A percentile compares a stretch with the other conserved stretches of the same genome.
phyloP scores from a whole-genome alignment of 2,113 vertebrate species.

The Chloropsis cyanopogon region DNA sequence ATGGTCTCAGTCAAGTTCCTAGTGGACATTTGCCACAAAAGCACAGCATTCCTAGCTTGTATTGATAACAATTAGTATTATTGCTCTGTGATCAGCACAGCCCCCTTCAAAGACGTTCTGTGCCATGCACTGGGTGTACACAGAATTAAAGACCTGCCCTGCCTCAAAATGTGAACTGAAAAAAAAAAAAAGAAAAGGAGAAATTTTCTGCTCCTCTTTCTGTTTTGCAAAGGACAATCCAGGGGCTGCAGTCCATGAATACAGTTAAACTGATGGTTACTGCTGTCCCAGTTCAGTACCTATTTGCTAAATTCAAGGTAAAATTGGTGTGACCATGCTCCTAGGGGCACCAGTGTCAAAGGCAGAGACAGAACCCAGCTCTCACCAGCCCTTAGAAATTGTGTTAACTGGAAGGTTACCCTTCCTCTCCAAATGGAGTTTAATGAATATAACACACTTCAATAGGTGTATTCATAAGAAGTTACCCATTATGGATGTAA shows the following conservation, averaged over 20 bases:
- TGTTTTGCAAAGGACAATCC: not conserved
- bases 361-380: not conserved
- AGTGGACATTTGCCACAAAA: constrained; percentile 58
- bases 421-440: constrained; percentile 55
- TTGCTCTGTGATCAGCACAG: constrained; percentile 28
- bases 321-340: not conserved
- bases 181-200: not conserved
- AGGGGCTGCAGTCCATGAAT: not conserved
- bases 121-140: rapidly evolving
- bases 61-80: constrained; percentile 42
- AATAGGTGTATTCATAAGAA: constrained; percentile 57
- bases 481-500: constrained; percentile 61
- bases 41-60: constrained; percentile 31
- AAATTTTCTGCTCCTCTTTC: not conserved
- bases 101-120: not conserved
- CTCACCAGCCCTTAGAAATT: not conserved
- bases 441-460: constrained; percentile 62
- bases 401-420: constrained; percentile 60
- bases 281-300: not conserved
- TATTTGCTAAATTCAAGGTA: not conserved
- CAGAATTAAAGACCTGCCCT: not conserved
- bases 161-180: not conserved
- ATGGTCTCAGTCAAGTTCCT: constrained; percentile 60
- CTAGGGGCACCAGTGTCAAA: not conserved
- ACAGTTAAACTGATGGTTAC: not conserved